Base-by-base conservation (phyloP, 2,113 vertebrate genomes). In the Tenebrosternarchus preto region DNA sequence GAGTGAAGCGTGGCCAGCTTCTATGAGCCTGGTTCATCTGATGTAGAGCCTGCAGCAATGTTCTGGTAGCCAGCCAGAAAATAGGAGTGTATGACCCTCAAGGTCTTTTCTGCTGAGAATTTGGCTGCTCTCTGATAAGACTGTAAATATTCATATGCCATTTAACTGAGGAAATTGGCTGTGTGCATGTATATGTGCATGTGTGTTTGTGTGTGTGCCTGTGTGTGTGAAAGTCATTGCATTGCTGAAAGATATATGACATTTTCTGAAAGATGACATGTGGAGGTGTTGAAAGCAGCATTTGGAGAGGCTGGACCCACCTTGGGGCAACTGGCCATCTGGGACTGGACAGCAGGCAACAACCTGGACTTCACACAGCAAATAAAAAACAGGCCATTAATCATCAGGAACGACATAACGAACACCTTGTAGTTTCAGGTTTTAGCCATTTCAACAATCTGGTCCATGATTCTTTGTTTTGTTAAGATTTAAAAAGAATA, bases 121-220 rank as follows among this genome's bases (percentile, higher is more conserved):
- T 73, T 74, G 78, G 82, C 66, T 68, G 77, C 84, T 81, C 78
- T 81, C 80, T 74, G 84, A 81, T 88, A 83, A 76, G 73, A 82
- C 78, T 77, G 87, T 77, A 87, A 90, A 89, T 89, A 88, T 90
- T 88, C 83, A 87, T 83, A 76, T 73, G 82, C 76, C 84, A 87
- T 88, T 86, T 87, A 84, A 87, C 80, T 82, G 84, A 73, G 73
- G 72, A 71, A 82, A 73, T 75, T n/a, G 63, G 70, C 11, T 77
- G 59, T 82, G 16, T 75, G 64, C 82, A 43, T 81, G 31, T 68
- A 46, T 82, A 53, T 67, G 27, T 73, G 68, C n/a, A 7, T 82
- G 29, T 53, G 53, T 55, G 50, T 70, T 63, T 76, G 43, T 76
- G 71, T 67, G 73, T 68, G 73, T 72, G 73, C 57, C 57, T 71